Evolutionary conservation across 2,888 invertebrate genomes (phyloP), one percentile per base, ranked within the genome.

Genomic region (Cheilosia vernalis): DNA sequence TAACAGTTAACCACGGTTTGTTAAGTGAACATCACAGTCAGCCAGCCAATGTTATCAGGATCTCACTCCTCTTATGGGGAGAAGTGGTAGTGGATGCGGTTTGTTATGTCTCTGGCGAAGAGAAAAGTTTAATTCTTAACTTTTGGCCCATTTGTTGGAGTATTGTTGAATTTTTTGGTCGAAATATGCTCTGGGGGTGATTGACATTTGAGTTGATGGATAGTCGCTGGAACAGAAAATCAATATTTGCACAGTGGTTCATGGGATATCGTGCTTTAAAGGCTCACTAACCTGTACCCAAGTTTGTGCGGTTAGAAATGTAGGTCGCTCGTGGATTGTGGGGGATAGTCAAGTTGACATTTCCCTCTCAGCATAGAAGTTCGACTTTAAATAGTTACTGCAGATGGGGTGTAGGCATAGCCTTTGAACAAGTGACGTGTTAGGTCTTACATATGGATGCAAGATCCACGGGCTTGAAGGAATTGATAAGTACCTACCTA

Each of bases 1-100:
- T 55, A 44, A 58, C 64, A 60, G 58, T 66, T 70, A 84, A 80
- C 85, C 66, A 70, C 37, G 81, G 76, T 64, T 76, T 70, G 76
- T 81, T 81, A 85, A 85, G 63, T 85, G 85, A 77, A 81, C 85
- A 84, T 80, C 74, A 49, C 27, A 80, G 74, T 53, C 37, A 37
- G 37, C 55, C 60, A 76, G 33, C 49, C 51, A n/a, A 24, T 63
- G 58, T 42, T 76, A 85, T 85, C 85, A 21, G 61, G 63, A 85
- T 85, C 81, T 15, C 7, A n/a, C 21, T 21, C 24, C 24, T 24
- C 3, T 24, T 6, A 13, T 13, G 10, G 10, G 37, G 4, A 9
- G 17, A 58, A 51, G 27, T 56, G 33, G 63, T 10, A 60, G 53
- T 17, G 40, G 44, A 4, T 66, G 42, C 6, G 64, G 42, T 51